Conservation (phyloP, 2,888 invertebrate genomes). For the Harpalus rubripes region DNA sequence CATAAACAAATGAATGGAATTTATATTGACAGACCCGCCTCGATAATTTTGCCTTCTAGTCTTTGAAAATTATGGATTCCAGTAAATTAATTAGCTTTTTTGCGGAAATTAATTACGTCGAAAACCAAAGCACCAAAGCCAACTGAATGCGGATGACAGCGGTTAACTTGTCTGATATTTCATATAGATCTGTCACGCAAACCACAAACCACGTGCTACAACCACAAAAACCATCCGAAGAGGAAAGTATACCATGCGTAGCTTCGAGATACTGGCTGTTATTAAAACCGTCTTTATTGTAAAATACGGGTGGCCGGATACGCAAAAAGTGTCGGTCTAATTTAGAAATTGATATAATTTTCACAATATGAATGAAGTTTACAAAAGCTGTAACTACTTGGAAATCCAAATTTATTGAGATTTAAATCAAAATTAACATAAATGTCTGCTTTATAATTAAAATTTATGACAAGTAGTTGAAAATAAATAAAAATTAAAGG, state of each 20-base stretch:
- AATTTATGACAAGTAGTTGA: neutral
- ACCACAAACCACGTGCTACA: neutral
- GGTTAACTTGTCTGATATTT: conserved; percentile 40
- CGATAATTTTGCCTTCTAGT: neutral
- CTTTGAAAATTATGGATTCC: neutral
- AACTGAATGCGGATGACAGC: conserved; percentile 9
- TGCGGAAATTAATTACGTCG: conserved; percentile 24
- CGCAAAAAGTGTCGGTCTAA: neutral
- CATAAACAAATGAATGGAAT: too few species aligned
- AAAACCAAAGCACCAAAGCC: conserved; percentile 9
- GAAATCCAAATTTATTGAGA: neutral
- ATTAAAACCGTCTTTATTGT: neutral
- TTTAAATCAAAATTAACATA: conserved; percentile 6
- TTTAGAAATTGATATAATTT: neutral
- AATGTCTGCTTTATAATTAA: neutral
- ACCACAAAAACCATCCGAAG: conserved; percentile 20
- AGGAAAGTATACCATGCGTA: neutral
- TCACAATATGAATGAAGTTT: neutral
- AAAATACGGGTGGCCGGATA: neutral
- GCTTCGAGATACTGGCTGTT: neutral
- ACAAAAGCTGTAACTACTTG: neutral
- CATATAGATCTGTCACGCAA: conserved; percentile 28
- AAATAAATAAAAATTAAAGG: neutral
- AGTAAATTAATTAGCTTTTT: conserved; percentile 19
- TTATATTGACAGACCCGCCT: too few species aligned